Base-by-base conservation (phyloP, 2,113 vertebrate species). In the Quiscalus mexicanus region DNA sequence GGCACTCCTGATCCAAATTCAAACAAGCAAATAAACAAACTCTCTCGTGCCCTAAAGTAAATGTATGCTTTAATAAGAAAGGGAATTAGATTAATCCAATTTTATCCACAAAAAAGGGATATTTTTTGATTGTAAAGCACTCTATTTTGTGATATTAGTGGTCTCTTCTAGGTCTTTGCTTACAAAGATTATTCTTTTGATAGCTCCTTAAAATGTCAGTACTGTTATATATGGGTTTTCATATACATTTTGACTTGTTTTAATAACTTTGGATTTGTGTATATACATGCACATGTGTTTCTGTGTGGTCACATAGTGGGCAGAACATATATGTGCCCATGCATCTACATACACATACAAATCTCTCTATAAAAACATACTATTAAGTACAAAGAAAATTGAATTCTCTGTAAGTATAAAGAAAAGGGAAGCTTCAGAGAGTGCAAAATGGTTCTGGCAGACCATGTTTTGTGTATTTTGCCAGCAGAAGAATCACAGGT, bases 261-360 rank as follows among this genome's bases (percentile, higher is more conserved):
- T 27, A 60, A 7, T 62, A 78, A 24, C 3, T 35, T 74, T n/a
- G 7, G 4, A 24, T 74, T 53, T 78, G 3, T 56, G 19, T 18
- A 9, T 84, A 44, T 16, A 19, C 1, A 33, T 37, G 3, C 2
- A 25, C 4, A 1, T 41, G 3, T 37, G 1, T 31, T 77, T 84
- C 9, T 37, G 3, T 31, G 4, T 15, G 10, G 7, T 4, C 25
- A 18, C 5, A 8, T 39, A 20, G 1, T 15, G 9, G 23, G 6
- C 20, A 81, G 11, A 59, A 39, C 3, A 12, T 17, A n/a, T 1
- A 12, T 11, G 4, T 53, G 3, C 3, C 3, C 4, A 2, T 5
- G 6, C 1, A 31, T 3, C 21, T 2, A 52, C 4, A 44, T 1
- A 42, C 6, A 23, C 1, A 17, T 19, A 31, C 9, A 13, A 35